These are phyloP conservation scores for Lipophrys pholis DNA, from an alignment of 2,113 vertebrate genomes.

Conservation along the genomic window DNA sequence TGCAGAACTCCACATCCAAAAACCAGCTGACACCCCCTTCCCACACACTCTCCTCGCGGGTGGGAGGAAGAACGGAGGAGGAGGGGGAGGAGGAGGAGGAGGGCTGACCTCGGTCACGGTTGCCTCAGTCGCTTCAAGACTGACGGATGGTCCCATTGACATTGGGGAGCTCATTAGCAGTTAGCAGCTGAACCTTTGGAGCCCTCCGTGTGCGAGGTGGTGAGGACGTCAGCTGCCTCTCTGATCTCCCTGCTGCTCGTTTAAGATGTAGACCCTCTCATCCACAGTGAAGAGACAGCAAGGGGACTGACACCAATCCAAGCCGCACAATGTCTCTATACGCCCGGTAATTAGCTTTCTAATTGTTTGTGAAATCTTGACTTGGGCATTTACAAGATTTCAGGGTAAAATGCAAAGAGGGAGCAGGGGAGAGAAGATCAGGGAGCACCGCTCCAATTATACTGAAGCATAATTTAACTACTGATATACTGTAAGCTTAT, in stretches of 20 bases:
- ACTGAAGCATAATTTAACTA: too few relatives aligned
- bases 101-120: constrained; percentile 46
- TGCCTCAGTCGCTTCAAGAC: constrained; percentile 42
- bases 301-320: constrained; percentile 39
- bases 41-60: constrained; percentile 10
- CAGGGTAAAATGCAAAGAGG: not conserved
- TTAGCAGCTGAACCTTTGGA: constrained; percentile 50
- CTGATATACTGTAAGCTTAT: too few relatives aligned
- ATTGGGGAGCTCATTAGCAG: constrained; percentile 67
- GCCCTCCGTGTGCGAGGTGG: not conserved
- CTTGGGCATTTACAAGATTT: constrained; percentile 22
- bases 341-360: constrained; percentile 62
- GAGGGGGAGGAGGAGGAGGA: not conserved
- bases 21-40: not conserved
- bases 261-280: too few relatives aligned
- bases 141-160: constrained; percentile 50
- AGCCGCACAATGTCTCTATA: constrained; percentile 36
- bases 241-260: constrained; percentile 33
- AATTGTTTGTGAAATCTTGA: constrained; percentile 61
- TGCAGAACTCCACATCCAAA: constrained; percentile 19
- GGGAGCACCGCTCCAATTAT: too few relatives aligned
- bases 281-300: too few relatives aligned
- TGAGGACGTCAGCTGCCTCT: constrained; percentile 42
- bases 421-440: not conserved
- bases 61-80: not conserved